Percentiles rank a stretch among this genome's conserved stretches.
These are phyloP conservation scores for Eupithecia dodoneata DNA, from an alignment of 2,888 invertebrate genomes.

Conservation along the genomic window DNA sequence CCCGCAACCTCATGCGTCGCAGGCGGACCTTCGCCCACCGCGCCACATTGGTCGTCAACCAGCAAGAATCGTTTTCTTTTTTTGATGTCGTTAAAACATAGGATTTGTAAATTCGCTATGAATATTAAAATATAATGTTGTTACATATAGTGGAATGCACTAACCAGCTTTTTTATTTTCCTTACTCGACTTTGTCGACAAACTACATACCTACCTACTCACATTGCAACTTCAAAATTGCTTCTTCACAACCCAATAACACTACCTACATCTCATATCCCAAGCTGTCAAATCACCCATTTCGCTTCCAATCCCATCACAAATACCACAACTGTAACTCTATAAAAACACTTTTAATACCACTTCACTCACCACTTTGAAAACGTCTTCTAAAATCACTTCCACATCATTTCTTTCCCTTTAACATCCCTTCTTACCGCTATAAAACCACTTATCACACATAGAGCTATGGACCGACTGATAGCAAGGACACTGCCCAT, in stretches of 20 bases:
- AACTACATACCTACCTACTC: not conserved
- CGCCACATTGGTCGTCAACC: too few species aligned
- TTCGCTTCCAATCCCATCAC: not conserved
- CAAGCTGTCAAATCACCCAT: not conserved
- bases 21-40: too few species aligned
- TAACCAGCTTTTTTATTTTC: slow-evolving; percentile 2
- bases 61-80: not conserved
- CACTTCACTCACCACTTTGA: not conserved
- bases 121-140: not conserved
- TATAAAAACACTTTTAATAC: not conserved
- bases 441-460: not conserved
- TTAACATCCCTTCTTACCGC: not conserved
- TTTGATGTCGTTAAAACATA: not conserved
- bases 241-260: not conserved
- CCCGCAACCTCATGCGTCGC: too few species aligned
- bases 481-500: slow-evolving; percentile 38
- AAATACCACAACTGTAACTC: not conserved
- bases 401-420: not conserved
- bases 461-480: slow-evolving; percentile 17
- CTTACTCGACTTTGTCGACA: not conserved
- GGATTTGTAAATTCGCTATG: not conserved
- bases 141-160: not conserved
- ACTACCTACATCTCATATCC: not conserved
- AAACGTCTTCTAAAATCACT: not conserved
- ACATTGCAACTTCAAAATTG: not conserved